Evolutionary conservation across 1,140 invertebrate genomes (phyloP).

Genomic region (Pentalonia nigronervosa): DNA sequence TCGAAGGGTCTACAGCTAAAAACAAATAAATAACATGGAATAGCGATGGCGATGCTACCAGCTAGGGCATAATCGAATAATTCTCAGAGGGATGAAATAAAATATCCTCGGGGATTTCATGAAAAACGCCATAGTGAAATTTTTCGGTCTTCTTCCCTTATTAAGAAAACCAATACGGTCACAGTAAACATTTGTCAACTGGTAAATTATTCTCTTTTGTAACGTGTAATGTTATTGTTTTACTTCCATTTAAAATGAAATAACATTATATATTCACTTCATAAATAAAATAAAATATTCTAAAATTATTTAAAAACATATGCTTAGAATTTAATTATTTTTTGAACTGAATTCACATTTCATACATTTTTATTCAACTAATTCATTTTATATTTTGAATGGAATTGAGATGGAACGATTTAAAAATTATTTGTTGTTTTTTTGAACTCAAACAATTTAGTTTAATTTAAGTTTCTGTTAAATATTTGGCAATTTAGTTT

Average conservation of each 20-base stretch:
- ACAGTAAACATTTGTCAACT: conserved; percentile 38
- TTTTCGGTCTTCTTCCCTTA: conserved; percentile 9
- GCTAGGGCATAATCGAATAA: conserved; percentile 38
- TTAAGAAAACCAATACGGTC: neutral
- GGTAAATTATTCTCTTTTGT: neutral
- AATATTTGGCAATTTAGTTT: neutral
- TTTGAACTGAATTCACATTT: neutral
- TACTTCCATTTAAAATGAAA: neutral
- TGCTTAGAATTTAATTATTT: neutral
- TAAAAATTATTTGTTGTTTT: neutral
- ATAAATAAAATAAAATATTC: neutral
- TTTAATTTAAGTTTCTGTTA: neutral
- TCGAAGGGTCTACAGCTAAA: conserved; percentile 6
- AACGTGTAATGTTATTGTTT: neutral
- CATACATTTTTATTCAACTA: neutral
- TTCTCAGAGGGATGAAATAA: conserved; percentile 21
- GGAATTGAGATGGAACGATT: neutral
- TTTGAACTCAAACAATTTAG: neutral
- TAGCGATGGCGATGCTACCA: neutral
- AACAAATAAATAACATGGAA: conserved; percentile 45
- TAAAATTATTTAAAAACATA: neutral
- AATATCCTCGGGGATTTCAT: conserved; percentile 18
- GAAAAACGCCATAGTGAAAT: conserved; percentile 14
- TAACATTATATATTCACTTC: neutral
- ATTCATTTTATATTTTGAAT: neutral